phyloP scores from a whole-genome alignment of 2,888 invertebrate species.

The Zonitis immaculata region DNA sequence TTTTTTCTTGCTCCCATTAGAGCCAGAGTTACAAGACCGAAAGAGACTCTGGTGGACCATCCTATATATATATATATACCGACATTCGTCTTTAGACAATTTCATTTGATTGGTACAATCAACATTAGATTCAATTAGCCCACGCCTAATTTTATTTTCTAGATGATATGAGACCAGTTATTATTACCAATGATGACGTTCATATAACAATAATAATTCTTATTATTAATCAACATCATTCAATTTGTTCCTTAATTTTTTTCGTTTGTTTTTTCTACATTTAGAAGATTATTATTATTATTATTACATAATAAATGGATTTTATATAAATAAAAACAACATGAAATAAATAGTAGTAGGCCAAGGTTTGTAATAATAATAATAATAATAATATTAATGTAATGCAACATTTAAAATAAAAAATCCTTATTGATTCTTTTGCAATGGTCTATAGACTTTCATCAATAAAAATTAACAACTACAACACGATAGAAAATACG shows the following conservation, averaged over 20 bases:
- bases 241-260: no score
- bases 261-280: no score
- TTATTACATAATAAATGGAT: background rate
- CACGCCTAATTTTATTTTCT: slow-evolving; percentile 26
- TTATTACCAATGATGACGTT: background rate
- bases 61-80: no score
- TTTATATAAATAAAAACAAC: background rate
- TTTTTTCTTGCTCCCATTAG: no score
- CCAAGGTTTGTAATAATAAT: background rate
- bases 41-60: no score
- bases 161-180: slow-evolving; percentile 6
- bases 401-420: background rate
- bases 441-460: background rate
- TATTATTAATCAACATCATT: background rate
- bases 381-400: background rate
- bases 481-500: background rate
- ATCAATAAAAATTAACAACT: background rate
- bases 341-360: background rate
- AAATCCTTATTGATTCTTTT: background rate
- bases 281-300: no score
- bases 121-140: slow-evolving; percentile 32
- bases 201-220: background rate
- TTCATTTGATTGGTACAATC: slow-evolving; percentile 29
- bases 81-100: no score
- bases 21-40: no score